Conservation (phyloP, 2,888 invertebrate genomes). For the Antheraea yamamai region DNA sequence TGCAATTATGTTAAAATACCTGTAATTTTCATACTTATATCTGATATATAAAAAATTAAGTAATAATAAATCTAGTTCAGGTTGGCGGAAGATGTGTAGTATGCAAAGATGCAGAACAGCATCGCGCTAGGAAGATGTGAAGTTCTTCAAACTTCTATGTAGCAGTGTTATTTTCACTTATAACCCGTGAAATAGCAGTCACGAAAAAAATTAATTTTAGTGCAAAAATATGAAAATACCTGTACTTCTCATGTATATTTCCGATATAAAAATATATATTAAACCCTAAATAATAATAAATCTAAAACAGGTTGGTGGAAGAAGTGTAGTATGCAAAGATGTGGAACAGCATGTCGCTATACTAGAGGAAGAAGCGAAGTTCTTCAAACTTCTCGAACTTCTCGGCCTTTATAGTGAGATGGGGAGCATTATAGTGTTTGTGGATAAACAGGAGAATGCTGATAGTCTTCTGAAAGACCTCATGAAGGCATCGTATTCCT, state of each 20-base stretch:
- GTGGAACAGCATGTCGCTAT: conserved; percentile 97
- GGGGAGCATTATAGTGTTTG: conserved; percentile 98
- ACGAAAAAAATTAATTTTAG: too few species aligned
- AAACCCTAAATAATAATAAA: not conserved
- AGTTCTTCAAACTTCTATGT: conserved; percentile 95
- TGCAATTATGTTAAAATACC: too few species aligned
- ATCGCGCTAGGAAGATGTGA: conserved; percentile 91
- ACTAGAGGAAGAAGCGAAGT: conserved; percentile 97
- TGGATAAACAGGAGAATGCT: conserved; percentile 99
- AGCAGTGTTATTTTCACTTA: too few species aligned
- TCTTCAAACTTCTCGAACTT: conserved; percentile 97
- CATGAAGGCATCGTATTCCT: conserved; percentile 97
- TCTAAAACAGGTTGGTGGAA: conserved; percentile 88
- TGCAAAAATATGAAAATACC: too few species aligned
- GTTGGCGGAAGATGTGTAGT: conserved; percentile 98
- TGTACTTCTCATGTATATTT: too few species aligned
- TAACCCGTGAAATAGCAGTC: too few species aligned
- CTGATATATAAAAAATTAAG: not conserved
- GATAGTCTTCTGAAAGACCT: conserved; percentile 96
- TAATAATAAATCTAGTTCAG: conserved; percentile 36
- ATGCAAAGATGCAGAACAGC: conserved; percentile 98
- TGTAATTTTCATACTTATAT: too few species aligned
- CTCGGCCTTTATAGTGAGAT: conserved; percentile 96
- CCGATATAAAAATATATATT: not conserved
- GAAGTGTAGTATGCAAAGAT: conserved; percentile 98